phyloP scores from a whole-genome alignment of 2,113 vertebrate genomes.

The Rhinolophus sinicus region DNA sequence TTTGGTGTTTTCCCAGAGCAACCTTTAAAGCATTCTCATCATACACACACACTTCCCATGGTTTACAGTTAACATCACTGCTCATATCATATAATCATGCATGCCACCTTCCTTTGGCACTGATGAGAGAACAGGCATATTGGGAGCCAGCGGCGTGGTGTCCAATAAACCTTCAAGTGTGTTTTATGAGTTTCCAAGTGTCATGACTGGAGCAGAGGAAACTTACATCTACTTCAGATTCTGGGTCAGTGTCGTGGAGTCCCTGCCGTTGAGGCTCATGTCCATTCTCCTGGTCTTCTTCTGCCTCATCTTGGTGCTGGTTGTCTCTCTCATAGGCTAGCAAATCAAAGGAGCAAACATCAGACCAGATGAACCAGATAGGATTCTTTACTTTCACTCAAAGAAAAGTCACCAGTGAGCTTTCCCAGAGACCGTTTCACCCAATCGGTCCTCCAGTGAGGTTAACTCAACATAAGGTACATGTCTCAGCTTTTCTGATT shows the following conservation, averaged over 20 bases:
- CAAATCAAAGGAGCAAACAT: slow-evolving; percentile 40
- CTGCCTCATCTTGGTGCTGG: slow-evolving; percentile 86
- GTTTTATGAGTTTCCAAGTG: background rate
- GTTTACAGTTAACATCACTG: background rate
- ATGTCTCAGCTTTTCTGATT: background rate
- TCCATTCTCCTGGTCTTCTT: slow-evolving; percentile 84
- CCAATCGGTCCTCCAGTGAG: background rate
- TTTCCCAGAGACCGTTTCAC: background rate
- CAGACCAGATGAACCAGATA: background rate
- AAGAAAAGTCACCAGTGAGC: background rate
- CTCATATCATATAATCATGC: too few species aligned
- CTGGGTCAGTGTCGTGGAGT: slow-evolving; percentile 78
- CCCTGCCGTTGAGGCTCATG: slow-evolving; percentile 81
- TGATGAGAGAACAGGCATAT: background rate
- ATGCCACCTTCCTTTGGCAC: background rate
- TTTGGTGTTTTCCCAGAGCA: background rate
- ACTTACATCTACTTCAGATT: slow-evolving; percentile 80
- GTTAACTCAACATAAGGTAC: background rate
- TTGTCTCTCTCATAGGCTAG: slow-evolving; percentile 86
- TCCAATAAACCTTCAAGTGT: background rate
- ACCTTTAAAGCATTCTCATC: background rate
- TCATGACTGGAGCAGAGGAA: background rate
- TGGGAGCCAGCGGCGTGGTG: background rate
- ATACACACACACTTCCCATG: rapidly evolving
- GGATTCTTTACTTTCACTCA: background rate